A percentile compares a stretch with the other conserved stretches of the same genome.
phyloP scores from a whole-genome alignment of 2,888 invertebrate species.

The Punctoribates punctum region DNA sequence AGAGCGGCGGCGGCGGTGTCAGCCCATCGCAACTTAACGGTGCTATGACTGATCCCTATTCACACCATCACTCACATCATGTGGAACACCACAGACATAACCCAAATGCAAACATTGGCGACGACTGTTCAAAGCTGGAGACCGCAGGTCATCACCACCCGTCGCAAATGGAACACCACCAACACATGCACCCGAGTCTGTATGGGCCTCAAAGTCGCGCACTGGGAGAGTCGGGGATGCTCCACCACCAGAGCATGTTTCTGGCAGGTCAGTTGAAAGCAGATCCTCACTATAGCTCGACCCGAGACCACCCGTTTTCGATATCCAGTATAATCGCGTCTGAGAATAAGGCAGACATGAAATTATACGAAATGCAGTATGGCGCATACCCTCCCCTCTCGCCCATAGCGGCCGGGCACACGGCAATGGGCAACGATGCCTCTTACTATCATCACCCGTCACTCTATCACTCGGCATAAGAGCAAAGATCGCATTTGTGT shows the following conservation, averaged over 20 bases:
- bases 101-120: slow-evolving; percentile 21
- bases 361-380: slow-evolving; percentile 48
- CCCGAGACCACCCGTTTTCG: slow-evolving; percentile 78
- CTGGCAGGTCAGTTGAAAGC: slow-evolving; percentile 51
- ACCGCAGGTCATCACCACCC: slow-evolving; percentile 44
- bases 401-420: slow-evolving; percentile 53
- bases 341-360: slow-evolving; percentile 47
- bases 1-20: slow-evolving; percentile 46
- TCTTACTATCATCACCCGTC: slow-evolving; percentile 45
- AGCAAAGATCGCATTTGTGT: slow-evolving; percentile 18
- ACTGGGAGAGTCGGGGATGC: slow-evolving; percentile 63
- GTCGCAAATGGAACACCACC: slow-evolving; percentile 41
- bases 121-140: slow-evolving; percentile 37
- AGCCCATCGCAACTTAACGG: slow-evolving; percentile 40
- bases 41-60: slow-evolving; percentile 46
- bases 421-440: slow-evolving; percentile 46
- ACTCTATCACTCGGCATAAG: slow-evolving; percentile 34
- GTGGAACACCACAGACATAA: slow-evolving; percentile 14
- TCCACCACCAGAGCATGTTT: slow-evolving; percentile 61
- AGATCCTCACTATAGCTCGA: slow-evolving; percentile 52
- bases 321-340: slow-evolving; percentile 82
- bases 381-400: slow-evolving; percentile 48
- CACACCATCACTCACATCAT: slow-evolving; percentile 47
- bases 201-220: slow-evolving; percentile 49
- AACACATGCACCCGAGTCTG: slow-evolving; percentile 44